phyloP scores from a whole-genome alignment of 2,113 vertebrate species.

The Taxidea taxus region DNA sequence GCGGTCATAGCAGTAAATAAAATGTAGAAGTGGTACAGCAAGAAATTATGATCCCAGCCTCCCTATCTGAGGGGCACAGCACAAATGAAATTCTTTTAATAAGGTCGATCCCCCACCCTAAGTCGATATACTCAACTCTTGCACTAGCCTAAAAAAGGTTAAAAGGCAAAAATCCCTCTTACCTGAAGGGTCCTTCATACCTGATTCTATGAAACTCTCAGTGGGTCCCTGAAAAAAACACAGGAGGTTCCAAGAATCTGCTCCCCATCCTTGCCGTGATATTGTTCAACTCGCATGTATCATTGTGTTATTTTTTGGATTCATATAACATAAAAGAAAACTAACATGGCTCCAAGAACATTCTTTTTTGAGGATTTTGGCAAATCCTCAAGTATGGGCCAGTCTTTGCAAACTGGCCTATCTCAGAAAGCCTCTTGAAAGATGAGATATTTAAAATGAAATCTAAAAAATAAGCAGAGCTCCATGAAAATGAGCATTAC shows the following conservation, averaged over 20 bases:
- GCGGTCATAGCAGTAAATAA: not conserved
- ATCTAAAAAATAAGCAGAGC: not conserved
- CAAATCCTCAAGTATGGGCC: not conserved
- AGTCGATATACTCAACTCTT: not conserved
- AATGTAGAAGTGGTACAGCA: not conserved
- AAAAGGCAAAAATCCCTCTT: not conserved
- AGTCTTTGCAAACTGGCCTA: not conserved
- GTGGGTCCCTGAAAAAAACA: not conserved
- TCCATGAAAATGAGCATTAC: not conserved
- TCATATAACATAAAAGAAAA: not conserved
- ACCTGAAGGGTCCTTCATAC: not conserved
- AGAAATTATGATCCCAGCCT: not conserved
- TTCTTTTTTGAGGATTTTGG: not conserved
- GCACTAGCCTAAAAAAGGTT: not conserved
- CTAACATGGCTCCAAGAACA: not conserved
- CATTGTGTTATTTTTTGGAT: not conserved
- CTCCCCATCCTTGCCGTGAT: not conserved
- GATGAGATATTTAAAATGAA: constrained; percentile 7
- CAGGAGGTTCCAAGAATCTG: not conserved
- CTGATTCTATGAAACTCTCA: not conserved
- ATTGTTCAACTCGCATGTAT: not conserved
- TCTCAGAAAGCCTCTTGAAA: not conserved
- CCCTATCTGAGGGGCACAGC: not conserved
- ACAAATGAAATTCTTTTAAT: not conserved
- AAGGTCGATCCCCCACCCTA: not conserved